Conservation (phyloP, 2,888 invertebrate species). For the Drosophila imparisetae region DNA sequence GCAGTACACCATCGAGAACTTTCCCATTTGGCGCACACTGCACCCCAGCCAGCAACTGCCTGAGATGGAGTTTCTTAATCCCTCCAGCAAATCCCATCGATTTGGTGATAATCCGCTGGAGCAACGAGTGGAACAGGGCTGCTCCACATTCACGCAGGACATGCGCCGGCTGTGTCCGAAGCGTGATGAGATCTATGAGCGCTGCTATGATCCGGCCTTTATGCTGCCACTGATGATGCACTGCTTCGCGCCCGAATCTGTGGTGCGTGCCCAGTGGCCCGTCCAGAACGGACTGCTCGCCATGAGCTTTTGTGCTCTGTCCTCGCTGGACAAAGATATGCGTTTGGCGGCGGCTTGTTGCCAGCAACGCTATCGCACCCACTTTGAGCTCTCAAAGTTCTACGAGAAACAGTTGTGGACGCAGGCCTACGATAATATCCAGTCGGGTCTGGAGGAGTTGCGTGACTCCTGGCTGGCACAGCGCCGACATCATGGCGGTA, state of each 20-base stretch:
- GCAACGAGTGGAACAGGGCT: conserved; percentile 74
- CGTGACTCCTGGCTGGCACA: conserved; percentile 81
- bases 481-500: conserved; percentile 80
- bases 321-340: conserved; percentile 88
- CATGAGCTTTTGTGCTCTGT: conserved; percentile 89
- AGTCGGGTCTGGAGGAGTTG: conserved; percentile 80
- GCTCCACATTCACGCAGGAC: conserved; percentile 55
- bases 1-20: conserved; percentile 88
- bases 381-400: conserved; percentile 88
- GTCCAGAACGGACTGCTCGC: conserved; percentile 89
- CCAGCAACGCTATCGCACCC: conserved; percentile 90
- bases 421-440: conserved; percentile 84
- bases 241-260: conserved; percentile 90
- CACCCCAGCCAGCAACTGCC: conserved; percentile 82
- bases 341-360: conserved; percentile 91
- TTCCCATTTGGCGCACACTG: conserved; percentile 88
- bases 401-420: conserved; percentile 84
- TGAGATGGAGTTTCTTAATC: conserved; percentile 69
- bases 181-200: conserved; percentile 76
- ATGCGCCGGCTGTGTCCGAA: conserved; percentile 81
- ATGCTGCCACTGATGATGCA: conserved; percentile 91
- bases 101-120: conserved; percentile 82
- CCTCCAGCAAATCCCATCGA: conserved; percentile 41
- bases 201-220: conserved; percentile 93
- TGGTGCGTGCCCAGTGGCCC: conserved; percentile 89